These are phyloP conservation scores for Salvelinus fontinalis DNA, from an alignment of 2,113 vertebrate genomes.

Conservation along the genomic window DNA sequence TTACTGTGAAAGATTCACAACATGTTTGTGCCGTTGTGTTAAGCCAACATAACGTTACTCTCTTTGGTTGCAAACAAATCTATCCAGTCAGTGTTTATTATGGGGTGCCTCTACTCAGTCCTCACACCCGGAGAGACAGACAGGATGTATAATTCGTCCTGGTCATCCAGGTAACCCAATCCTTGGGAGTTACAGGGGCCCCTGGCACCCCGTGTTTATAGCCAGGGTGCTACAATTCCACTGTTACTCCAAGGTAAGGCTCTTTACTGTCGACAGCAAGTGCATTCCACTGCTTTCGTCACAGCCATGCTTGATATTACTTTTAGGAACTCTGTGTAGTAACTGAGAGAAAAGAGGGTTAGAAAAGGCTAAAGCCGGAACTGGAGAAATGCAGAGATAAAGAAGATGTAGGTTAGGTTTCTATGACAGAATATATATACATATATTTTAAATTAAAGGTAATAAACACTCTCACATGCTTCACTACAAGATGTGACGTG, in stretches of 20 bases:
- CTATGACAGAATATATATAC: constrained; percentile 37
- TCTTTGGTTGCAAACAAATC: constrained; percentile 11
- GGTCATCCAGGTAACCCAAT: constrained; percentile 74
- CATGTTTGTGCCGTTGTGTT: neutral
- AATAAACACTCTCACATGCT: constrained; percentile 27
- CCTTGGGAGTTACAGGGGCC: constrained; percentile 66
- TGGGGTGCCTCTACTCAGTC: constrained; percentile 34
- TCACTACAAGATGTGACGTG: constrained; percentile 1
- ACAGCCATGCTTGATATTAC: constrained; percentile 73
- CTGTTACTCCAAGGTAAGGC: constrained; percentile 56
- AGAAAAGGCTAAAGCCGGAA: constrained; percentile 48
- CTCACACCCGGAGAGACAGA: neutral
- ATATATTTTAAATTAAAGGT: constrained; percentile 33
- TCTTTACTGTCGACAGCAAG: constrained; percentile 70
- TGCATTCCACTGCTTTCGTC: constrained; percentile 80
- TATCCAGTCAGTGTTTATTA: constrained; percentile 42
- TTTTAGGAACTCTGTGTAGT: constrained; percentile 60
- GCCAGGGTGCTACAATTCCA: constrained; percentile 61
- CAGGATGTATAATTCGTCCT: constrained; percentile 67
- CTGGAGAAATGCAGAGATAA: constrained; percentile 47
- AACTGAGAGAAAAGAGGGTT: constrained; percentile 17
- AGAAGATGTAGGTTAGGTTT: constrained; percentile 47
- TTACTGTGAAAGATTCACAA: neutral
- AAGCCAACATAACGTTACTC: neutral
- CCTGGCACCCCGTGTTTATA: constrained; percentile 71